Evolutionary conservation across 2,888 invertebrate species (phyloP).

Genomic region (Hemistola chrysoprasaria): DNA sequence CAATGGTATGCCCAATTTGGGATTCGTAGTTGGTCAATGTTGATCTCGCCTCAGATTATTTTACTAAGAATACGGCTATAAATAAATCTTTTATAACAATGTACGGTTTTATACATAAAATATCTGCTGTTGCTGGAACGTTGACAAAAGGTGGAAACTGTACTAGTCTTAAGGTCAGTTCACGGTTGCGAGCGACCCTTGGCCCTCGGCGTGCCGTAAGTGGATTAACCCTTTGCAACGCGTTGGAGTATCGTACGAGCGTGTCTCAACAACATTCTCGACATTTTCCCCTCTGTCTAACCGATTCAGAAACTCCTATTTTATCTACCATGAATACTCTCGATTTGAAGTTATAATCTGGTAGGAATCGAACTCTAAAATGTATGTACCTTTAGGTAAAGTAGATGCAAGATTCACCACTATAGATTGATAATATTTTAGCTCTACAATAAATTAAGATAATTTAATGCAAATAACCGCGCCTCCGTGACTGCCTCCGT

Average conservation of each 20-base stretch:
- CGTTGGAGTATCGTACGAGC: conserved; percentile 48
- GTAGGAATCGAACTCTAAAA: background rate
- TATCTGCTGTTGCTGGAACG: conserved; percentile 26
- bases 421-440: no score
- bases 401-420: conserved; percentile 14
- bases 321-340: conserved; percentile 9
- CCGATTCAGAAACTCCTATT: conserved; percentile 8
- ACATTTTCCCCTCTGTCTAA: conserved; percentile 35
- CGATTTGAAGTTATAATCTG: conserved; percentile 7
- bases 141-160: conserved; percentile 41
- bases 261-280: conserved; percentile 30
- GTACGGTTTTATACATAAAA: conserved; percentile 16
- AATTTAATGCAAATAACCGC: background rate
- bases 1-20: conserved; percentile 77
- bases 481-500: no score
- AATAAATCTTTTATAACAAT: conserved; percentile 29
- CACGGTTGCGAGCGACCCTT: conserved; percentile 61
- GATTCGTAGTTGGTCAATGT: conserved; percentile 42
- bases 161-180: conserved; percentile 56
- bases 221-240: conserved; percentile 72
- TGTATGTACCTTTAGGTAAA: background rate
- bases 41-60: conserved; percentile 48
- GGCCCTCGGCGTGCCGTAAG: conserved; percentile 50
- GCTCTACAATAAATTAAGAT: no score
- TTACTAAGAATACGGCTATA: conserved; percentile 29